Base-by-base conservation (phyloP, 2,888 invertebrate genomes). In the Frankliniella intonsa region DNA sequence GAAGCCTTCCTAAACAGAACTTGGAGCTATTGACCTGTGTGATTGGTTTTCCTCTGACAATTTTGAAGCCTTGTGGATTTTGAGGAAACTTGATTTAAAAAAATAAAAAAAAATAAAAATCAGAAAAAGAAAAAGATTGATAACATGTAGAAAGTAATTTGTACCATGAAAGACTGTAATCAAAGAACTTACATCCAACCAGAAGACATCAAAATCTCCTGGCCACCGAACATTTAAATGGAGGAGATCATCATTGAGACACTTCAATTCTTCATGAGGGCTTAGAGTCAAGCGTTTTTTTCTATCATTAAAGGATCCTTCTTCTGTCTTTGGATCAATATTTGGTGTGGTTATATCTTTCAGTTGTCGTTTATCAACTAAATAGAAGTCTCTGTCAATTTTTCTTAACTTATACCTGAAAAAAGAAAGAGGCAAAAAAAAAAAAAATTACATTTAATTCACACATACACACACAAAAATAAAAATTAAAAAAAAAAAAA, bases 21-120 rank as follows among this genome's bases (percentile, higher is more conserved):
- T 91, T 92, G 3, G 93, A 93, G 85, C 90, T 92, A 84, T 89
- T 87, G 17, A 93, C 87, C 85, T 87, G 89, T 69, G 87, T 85
- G 83, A 92, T 88, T 12, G 90, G 89, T 85, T 88, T 88, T 38
- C 92, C 93, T 83, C 88, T 87, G 80, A 88, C 89, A 82, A 90
- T 89, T 14, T 85, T 83, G 17, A 86, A 83, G 80, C 84, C 80
- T 50, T 81, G 80, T 22, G 81, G 76, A 55, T 83, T 76, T 25
- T 83, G 81, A 50, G 83, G 50, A 81, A 85, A 85, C 87, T 87
- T 85, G 62, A 86, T 83, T 85, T 84, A 50, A 22, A 22, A 69
- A 69, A 22, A 2, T 12, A 10, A 80, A 49, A 9, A 81, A 81
- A 11, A 62, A 81, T 7, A 81, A 81, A 89, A 0, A 89, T 86